phyloP scores from a whole-genome alignment of 1,140 invertebrate species.

The Drosophila ohnishii region DNA sequence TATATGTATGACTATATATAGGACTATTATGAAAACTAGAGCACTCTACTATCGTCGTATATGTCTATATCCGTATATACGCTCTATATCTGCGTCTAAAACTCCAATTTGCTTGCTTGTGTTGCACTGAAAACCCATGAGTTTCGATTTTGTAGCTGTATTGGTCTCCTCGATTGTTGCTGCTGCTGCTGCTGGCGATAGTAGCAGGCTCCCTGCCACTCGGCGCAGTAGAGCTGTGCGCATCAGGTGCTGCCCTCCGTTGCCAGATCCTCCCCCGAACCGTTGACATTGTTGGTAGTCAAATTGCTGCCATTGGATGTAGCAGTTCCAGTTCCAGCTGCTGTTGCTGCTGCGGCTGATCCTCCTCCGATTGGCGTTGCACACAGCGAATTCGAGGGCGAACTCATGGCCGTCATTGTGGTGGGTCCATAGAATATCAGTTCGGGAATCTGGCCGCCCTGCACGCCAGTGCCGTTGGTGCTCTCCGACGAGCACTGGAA shows the following conservation, averaged over 20 bases:
- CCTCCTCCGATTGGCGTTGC: slow-evolving; percentile 56
- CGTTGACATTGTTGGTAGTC: slow-evolving; percentile 35
- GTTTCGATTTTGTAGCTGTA: slow-evolving; percentile 68
- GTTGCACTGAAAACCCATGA: slow-evolving; percentile 76
- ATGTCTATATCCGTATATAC: slow-evolving; percentile 48
- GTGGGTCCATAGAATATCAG: slow-evolving; percentile 95
- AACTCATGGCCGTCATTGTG: slow-evolving; percentile 79
- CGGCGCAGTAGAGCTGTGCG: slow-evolving; percentile 70
- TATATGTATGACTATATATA: slow-evolving; percentile 54
- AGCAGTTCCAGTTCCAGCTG: background rate
- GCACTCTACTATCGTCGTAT: slow-evolving; percentile 62
- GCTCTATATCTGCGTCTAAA: slow-evolving; percentile 57
- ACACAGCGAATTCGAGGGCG: slow-evolving; percentile 75
- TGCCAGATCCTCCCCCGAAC: slow-evolving; percentile 59
- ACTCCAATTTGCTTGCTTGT: slow-evolving; percentile 70
- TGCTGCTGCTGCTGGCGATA: slow-evolving; percentile 61
- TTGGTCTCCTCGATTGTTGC: slow-evolving; percentile 61
- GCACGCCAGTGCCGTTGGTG: slow-evolving; percentile 96
- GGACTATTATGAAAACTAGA: slow-evolving; percentile 67
- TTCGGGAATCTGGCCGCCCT: slow-evolving; percentile 97
- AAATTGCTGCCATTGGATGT: slow-evolving; percentile 6
- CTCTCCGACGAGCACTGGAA: slow-evolving; percentile 97
- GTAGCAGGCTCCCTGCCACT: slow-evolving; percentile 66
- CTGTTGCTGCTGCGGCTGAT: slow-evolving; percentile 5
- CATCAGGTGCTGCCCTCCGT: slow-evolving; percentile 69